Percentiles rank a stretch among this genome's conserved stretches.
These are phyloP conservation scores for Caenorhabditis virilis DNA, from an alignment of 2,888 invertebrate species.

Conservation along the genomic window DNA sequence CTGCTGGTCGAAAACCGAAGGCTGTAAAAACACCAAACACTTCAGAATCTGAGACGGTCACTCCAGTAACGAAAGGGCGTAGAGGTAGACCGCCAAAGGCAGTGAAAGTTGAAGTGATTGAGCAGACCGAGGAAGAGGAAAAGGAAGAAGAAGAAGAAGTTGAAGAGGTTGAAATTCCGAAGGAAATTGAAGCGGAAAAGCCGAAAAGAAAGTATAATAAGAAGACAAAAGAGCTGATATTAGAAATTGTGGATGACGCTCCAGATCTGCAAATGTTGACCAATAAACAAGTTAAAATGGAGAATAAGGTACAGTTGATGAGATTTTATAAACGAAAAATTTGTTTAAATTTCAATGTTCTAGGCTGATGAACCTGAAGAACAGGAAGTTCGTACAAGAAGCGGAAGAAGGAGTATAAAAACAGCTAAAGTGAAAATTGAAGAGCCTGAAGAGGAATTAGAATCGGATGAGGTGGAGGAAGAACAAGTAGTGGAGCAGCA, in stretches of 20 bases:
- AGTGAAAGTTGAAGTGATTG: neutral
- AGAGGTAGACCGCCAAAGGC: slow-evolving; percentile 1
- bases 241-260: neutral
- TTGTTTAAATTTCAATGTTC: neutral
- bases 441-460: neutral
- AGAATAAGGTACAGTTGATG: neutral
- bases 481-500: no score
- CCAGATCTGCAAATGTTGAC: neutral
- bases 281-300: neutral
- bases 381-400: neutral
- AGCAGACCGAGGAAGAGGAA: slow-evolving; percentile 4
- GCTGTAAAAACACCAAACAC: slow-evolving; percentile 4
- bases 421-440: neutral
- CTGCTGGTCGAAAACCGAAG: slow-evolving; percentile 2
- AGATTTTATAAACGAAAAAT: neutral
- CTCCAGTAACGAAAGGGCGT: no score
- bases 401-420: neutral
- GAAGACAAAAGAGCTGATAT: neutral
- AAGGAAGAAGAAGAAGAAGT: slow-evolving; percentile 8
- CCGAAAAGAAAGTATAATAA: no score
- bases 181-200: neutral
- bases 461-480: no score
- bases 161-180: neutral
- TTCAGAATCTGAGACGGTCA: slow-evolving; percentile 2
- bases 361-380: neutral